Evolutionary conservation across 2,113 vertebrate genomes (phyloP), one percentile per base, ranked within the genome.

Genomic region (Nicator chloris): DNA sequence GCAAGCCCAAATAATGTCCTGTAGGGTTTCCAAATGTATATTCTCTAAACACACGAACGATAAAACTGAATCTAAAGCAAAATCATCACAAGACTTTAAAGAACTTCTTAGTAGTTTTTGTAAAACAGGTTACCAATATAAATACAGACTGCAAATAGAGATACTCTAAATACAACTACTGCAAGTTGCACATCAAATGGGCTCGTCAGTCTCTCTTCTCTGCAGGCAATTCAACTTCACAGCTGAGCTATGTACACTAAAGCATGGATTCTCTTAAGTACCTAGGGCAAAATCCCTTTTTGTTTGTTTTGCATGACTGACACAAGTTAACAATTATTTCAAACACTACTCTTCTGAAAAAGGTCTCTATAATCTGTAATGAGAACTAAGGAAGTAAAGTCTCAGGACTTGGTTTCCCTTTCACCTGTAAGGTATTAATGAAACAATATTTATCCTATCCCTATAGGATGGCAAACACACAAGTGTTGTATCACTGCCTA

Each of bases 311-410:
- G 92, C 83, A 83, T 90, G 83, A 96, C 30, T 95, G 92, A 95
- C 92, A 63, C 44, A 91, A 71, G 90, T 92, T 96, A 97, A 96
- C 57, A 97, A 93, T 92, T 96, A 95, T 71, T 94, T 85, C 88
- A 96, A 95, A 94, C 78, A 91, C 33, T 15, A 66, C 37, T 79
- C 87, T 86, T 83, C 94, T 75, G 96, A 66, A 90, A 85, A 95
- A 96, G 73, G 77, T 70, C 45, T 92, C 91, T 57, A 77, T 50
- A 70, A 77, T 28, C 49, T 61, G 56, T 56, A 63, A 63, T 56
- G 42, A 56, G 64, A 77, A 20, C 49, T 16, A 49, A 35, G 54
- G 30, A 75, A 61, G 10, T 61, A 47, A 87, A 89, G 79, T 73
- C 75, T 88, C 57, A 87, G 85, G 72, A 56, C n/a, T 73, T 53